A percentile compares a stretch with the other conserved stretches of the same genome.
phyloP scores from a whole-genome alignment of 2,888 invertebrate genomes.

The Tachina fera region DNA sequence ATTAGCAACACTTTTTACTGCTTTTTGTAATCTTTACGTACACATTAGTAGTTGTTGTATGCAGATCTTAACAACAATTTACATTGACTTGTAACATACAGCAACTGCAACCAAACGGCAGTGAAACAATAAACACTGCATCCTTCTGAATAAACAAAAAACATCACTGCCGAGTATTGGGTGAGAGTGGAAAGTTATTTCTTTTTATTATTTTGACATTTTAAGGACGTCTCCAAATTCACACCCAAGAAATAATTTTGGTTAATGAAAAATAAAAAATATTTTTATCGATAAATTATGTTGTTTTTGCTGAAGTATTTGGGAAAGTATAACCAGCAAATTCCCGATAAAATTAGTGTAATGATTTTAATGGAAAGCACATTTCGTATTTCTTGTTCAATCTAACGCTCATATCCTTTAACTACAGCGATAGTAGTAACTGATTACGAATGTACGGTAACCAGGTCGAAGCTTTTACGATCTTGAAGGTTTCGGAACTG shows the following conservation, averaged over 20 bases:
- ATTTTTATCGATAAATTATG: too few species aligned
- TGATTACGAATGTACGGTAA: too few species aligned
- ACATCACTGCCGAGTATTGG: constrained; percentile 45
- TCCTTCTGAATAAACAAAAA: constrained; percentile 45
- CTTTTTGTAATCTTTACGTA: constrained; percentile 49
- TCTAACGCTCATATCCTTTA: too few species aligned
- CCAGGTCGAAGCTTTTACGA: too few species aligned
- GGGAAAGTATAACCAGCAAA: too few species aligned
- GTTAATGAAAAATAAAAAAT: too few species aligned
- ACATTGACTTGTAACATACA: constrained; percentile 66
- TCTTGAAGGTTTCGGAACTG: too few species aligned
- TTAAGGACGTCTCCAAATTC: background rate
- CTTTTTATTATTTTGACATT: background rate
- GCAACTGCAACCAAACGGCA: constrained; percentile 33
- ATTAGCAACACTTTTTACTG: constrained; percentile 25
- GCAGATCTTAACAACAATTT: constrained; percentile 67
- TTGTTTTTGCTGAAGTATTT: too few species aligned
- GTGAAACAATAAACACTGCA: constrained; percentile 41
- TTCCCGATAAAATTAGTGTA: too few species aligned
- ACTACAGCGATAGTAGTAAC: too few species aligned
- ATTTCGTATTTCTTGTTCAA: too few species aligned
- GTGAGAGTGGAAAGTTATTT: constrained; percentile 24
- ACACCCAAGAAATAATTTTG: background rate
- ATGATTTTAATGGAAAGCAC: too few species aligned
- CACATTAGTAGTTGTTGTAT: constrained; percentile 59